Conservation (phyloP, 2,113 vertebrate genomes). For the Neoarius graeffei region DNA sequence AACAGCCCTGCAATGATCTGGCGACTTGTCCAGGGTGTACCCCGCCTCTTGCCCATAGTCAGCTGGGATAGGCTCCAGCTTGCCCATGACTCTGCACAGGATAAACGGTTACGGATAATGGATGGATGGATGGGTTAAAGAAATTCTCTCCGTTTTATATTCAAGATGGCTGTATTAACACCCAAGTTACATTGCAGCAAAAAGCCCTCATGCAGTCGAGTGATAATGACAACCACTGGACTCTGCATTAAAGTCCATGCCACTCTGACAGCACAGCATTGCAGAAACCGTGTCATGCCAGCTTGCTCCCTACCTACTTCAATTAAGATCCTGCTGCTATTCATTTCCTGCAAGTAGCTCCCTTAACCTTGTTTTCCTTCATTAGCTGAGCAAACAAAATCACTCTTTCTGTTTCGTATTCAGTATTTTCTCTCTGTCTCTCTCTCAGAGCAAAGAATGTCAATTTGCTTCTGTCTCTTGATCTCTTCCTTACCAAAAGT, state of each 20-base stretch:
- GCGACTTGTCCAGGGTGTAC: no score
- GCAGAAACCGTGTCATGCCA: conserved; percentile 29
- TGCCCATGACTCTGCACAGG: no score
- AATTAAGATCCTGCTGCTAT: conserved; percentile 75
- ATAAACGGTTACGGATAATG: no score
- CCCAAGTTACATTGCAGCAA: conserved; percentile 7
- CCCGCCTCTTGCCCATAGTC: no score
- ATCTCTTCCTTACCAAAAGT: conserved; percentile 26
- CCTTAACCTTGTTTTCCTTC: conserved; percentile 56
- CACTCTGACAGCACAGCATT: conserved; percentile 30
- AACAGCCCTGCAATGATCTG: no score
- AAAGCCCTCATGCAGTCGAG: conserved; percentile 57
- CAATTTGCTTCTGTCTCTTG: conserved; percentile 4
- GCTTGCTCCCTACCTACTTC: conserved; percentile 65
- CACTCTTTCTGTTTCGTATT: conserved; percentile 10
- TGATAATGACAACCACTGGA: conserved; percentile 69
- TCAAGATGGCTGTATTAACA: conserved; percentile 15
- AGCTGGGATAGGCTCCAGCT: no score
- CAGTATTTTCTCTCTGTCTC: background rate
- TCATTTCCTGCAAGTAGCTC: conserved; percentile 59
- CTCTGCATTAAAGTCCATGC: conserved; percentile 54
- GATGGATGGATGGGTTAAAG: background rate
- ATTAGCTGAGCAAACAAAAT: conserved; percentile 47
- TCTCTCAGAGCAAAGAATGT: background rate
- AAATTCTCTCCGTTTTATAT: background rate